Evolutionary conservation across 2,888 invertebrate genomes (phyloP), one percentile per base, ranked within the genome.

Genomic region (Theretra japonica): DNA sequence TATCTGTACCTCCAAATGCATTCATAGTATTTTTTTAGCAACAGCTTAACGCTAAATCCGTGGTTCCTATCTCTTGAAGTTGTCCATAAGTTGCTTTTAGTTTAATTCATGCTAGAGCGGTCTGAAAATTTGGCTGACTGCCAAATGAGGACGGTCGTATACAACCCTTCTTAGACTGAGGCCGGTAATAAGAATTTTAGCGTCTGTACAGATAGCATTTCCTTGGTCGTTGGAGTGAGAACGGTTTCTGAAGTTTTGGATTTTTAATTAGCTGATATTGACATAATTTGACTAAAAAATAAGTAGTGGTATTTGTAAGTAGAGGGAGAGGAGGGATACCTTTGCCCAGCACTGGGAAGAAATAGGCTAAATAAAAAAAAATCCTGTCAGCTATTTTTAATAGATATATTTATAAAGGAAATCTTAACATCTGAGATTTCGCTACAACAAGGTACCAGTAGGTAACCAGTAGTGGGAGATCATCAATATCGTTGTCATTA

Each of bases 11-110:
- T 6, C 5, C 8, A 65, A 8, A 65, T 65, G 15, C 23, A 17
- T 65, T 48, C 11, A 3, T 23, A 17, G 0, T 2, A 15, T 41
- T 23, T 23, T 62, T 65, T 17, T 65, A 48, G 41, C 23, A 6
- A 33, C 30, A 48, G 23, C 65, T 17, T 65, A 65, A 65, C 4
- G 6, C 65, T 65, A 23, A 62, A 48, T 21, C 48, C 65, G 4
- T 23, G 65, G 48, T 15, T 65, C 65, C 65, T 21, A 65, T 48
- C 65, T 65, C 48, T 41, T 65, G 48, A 48, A 65, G 48, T 48
- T 65, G 65, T 65, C 65, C 65, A 65, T 65, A 65, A 65, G 65
- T 62, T 62, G 62, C 48, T 23, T 65, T 65, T 65, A 65, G 65
- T 65, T 65, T 48, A 65, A 65, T 65, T 65, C 65, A 65, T 48